Evolutionary conservation across 2,113 vertebrate species (phyloP).

Genomic region (Athene noctua): DNA sequence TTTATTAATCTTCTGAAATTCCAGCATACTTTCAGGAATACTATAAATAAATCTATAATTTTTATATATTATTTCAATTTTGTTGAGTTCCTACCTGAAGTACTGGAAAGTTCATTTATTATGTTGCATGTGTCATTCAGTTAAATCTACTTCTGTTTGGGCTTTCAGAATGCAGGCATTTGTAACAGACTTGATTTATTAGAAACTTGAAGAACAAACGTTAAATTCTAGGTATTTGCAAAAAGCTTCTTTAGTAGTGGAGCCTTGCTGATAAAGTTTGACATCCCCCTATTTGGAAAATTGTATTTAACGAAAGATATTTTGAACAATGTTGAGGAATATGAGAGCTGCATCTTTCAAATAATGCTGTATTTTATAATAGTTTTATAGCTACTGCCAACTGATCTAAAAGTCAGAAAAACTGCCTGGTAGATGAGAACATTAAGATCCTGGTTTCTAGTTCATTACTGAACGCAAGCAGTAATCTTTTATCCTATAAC

Average conservation of each 20-base stretch:
- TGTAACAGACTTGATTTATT: neutral
- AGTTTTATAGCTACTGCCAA: neutral
- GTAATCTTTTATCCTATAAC: neutral
- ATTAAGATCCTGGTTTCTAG: slow-evolving; percentile 8
- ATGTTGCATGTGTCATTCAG: neutral
- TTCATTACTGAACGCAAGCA: neutral
- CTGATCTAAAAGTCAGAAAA: slow-evolving; percentile 8
- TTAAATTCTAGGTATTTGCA: neutral
- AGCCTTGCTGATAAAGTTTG: neutral
- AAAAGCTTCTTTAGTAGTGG: neutral
- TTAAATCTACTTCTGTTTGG: neutral
- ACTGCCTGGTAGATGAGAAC: neutral
- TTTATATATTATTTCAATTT: neutral
- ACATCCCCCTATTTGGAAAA: neutral
- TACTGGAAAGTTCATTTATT: neutral
- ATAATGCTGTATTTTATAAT: neutral
- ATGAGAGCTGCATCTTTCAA: neutral
- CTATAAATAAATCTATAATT: neutral
- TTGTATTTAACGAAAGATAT: neutral
- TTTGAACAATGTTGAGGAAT: neutral
- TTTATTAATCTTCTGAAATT: neutral
- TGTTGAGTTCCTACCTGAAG: neutral
- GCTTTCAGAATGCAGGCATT: neutral
- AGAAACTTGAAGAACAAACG: neutral
- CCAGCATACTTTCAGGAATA: neutral